phyloP scores from a whole-genome alignment of 2,888 invertebrate genomes.

The Nemoura dubitans region DNA sequence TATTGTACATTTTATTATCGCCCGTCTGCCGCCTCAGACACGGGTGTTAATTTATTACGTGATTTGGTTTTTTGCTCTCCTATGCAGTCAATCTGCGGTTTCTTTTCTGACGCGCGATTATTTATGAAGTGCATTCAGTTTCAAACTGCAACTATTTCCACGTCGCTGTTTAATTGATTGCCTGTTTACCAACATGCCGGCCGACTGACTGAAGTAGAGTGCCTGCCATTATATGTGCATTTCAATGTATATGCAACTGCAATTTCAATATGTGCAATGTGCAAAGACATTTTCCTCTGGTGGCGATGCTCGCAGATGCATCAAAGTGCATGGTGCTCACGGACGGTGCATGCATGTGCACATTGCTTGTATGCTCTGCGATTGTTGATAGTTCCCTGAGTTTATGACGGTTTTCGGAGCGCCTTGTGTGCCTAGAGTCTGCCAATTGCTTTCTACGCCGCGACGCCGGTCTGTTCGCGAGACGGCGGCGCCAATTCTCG shows the following conservation, averaged over 20 bases:
- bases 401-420: no score
- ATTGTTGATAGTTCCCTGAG: no score
- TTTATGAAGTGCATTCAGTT: neutral
- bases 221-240: neutral
- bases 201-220: neutral
- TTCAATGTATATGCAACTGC: neutral
- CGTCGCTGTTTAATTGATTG: neutral
- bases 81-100: neutral
- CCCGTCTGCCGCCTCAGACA: neutral
- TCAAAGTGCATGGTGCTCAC: neutral
- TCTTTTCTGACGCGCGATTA: neutral
- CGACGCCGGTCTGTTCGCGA: no score
- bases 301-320: neutral
- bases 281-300: neutral
- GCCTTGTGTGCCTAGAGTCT: no score
- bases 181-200: neutral
- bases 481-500: no score
- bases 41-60: neutral
- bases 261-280: neutral
- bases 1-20: neutral
- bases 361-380: neutral
- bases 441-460: no score
- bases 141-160: neutral
- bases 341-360: constrained; percentile 12
- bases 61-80: neutral